Evolutionary conservation across 64 coral and sea anemone genomes (phyloP).

Genomic region (Actinia equina): DNA sequence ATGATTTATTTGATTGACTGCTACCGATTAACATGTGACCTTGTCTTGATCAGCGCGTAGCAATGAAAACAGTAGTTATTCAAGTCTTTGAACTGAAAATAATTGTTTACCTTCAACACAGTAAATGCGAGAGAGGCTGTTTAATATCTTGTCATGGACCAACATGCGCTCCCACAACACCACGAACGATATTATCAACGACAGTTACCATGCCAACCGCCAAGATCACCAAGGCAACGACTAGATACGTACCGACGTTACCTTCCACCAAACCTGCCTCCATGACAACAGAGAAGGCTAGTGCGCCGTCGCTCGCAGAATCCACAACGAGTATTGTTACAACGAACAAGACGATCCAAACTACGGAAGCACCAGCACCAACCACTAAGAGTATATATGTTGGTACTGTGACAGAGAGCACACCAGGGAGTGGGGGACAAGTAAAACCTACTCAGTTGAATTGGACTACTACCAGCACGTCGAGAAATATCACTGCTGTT

Average conservation of each 20-base stretch:
- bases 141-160: slow-evolving; percentile 55
- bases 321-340: background rate
- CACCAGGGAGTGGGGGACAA: background rate
- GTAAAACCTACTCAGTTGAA: background rate
- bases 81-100: background rate
- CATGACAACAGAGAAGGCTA: background rate
- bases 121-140: slow-evolving; percentile 66
- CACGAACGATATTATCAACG: background rate
- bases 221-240: background rate
- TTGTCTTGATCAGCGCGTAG: too few species aligned
- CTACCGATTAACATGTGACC: too few species aligned
- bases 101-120: background rate
- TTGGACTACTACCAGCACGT: background rate
- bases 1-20: too few species aligned
- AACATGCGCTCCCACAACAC: slow-evolving; percentile 6
- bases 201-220: background rate
- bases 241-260: background rate
- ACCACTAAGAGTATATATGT: background rate
- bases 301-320: background rate
- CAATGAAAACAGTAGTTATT: background rate
- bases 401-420: slow-evolving; percentile 6
- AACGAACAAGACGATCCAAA: background rate
- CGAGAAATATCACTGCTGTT: background rate
- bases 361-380: background rate
- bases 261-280: background rate